Evolutionary conservation across 2,888 invertebrate genomes (phyloP).

Genomic region (Gymnoscelis rufifasciata): DNA sequence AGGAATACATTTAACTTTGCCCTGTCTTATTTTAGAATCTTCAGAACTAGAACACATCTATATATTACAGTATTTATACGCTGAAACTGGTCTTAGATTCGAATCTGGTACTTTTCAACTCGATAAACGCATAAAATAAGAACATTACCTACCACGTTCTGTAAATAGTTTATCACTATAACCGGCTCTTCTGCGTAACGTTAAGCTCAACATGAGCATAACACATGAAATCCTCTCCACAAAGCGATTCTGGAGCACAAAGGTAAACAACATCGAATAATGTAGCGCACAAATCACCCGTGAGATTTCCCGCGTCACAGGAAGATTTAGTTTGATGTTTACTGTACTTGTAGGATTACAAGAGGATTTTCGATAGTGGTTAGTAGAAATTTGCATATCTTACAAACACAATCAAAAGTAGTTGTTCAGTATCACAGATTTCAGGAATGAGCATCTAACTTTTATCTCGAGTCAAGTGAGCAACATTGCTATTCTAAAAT

Average conservation of each 20-base stretch:
- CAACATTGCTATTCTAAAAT: too few relatives aligned
- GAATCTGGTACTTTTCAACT: neutral
- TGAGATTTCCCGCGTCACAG: conserved; percentile 29
- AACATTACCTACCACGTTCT: neutral
- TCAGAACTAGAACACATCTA: too few relatives aligned
- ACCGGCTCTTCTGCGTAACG: conserved; percentile 8
- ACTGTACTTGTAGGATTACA: too few relatives aligned
- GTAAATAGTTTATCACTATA: neutral
- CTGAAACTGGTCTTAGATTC: neutral
- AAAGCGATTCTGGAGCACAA: conserved; percentile 25
- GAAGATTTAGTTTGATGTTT: conserved; percentile 11
- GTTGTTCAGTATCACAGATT: too few relatives aligned
- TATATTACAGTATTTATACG: too few relatives aligned
- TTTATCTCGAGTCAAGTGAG: too few relatives aligned
- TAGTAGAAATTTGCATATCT: neutral
- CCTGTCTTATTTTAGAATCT: too few relatives aligned
- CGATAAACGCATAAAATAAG: neutral
- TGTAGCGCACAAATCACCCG: conserved; percentile 18
- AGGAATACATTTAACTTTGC: too few relatives aligned
- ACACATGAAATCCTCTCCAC: conserved; percentile 21
- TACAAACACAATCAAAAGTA: too few relatives aligned
- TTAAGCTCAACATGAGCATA: conserved; percentile 16
- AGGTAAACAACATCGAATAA: conserved; percentile 24
- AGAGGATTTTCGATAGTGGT: too few relatives aligned
- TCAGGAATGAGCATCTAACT: too few relatives aligned